Conservation (phyloP, 2,888 invertebrate genomes). For the Athripsodes cinereus region DNA sequence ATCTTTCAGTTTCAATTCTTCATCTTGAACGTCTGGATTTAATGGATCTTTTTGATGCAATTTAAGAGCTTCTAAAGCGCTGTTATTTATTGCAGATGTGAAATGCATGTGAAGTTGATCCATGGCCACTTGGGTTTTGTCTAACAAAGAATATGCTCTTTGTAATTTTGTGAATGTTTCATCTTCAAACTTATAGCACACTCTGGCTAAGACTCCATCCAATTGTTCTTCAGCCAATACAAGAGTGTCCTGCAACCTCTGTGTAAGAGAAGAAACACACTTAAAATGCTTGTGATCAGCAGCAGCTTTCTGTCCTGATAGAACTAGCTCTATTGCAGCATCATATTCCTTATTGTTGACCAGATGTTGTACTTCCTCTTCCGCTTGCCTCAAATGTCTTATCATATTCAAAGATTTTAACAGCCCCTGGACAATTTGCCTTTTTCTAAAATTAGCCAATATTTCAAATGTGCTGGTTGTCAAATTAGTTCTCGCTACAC, state of each 20-base stretch:
- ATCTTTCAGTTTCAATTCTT: conserved; percentile 66
- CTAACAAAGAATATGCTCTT: conserved; percentile 80
- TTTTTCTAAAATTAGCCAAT: conserved; percentile 83
- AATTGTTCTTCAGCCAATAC: conserved; percentile 87
- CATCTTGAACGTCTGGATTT: conserved; percentile 31
- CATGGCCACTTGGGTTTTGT: conserved; percentile 88
- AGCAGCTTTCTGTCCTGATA: conserved; percentile 84
- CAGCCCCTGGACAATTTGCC: conserved; percentile 75
- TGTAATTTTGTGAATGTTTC: conserved; percentile 76
- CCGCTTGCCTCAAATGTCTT: conserved; percentile 65
- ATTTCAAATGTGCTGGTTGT: conserved; percentile 83
- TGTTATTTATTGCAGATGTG: conserved; percentile 83
- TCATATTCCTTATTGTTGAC: conserved; percentile 81
- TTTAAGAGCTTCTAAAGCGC: conserved; percentile 58
- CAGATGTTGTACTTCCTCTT: conserved; percentile 74
- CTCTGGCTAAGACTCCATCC: conserved; percentile 77
- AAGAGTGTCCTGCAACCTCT: conserved; percentile 84
- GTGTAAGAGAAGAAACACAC: conserved; percentile 84
- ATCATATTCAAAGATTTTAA: conserved; percentile 62
- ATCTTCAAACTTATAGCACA: conserved; percentile 69
- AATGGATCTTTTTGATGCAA: conserved; percentile 40
- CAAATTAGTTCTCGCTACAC: conserved; percentile 72
- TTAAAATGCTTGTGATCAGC: conserved; percentile 78
- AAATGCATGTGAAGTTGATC: conserved; percentile 95
- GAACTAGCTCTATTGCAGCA: conserved; percentile 81